Base-by-base conservation (phyloP, 1,140 invertebrate species). In the Grapholita molesta region DNA sequence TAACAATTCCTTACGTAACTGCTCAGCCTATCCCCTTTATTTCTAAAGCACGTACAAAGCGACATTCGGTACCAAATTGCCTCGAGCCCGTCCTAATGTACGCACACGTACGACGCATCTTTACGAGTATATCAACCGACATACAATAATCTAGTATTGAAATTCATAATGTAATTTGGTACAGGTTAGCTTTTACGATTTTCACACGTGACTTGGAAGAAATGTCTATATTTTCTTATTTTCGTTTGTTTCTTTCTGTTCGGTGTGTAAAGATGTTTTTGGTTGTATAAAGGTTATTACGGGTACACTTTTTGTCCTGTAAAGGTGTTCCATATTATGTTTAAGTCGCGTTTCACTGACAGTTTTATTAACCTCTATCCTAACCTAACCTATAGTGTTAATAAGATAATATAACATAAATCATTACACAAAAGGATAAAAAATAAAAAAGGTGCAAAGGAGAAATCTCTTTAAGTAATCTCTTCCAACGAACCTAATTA, bases 1-100 rank as follows among this genome's bases (percentile, higher is more conserved):
- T 82, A 84, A 86, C 84, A 78, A 77, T 79, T 83, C 76, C 77
- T 80, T 78, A 82, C 83, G 84, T 83, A 80, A 84, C 77, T 84
- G n/a, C n/a, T 85, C 80, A 87, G 86, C 79, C 82, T 69, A 78
- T 83, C 84, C 80, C 84, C 82, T 88, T 85, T 89, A 86, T 84
- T 85, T 84, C 84, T 82, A 75, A 74, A 81, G 86, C 88, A 91
- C 88, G 88, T 91, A 88, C 75, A 73, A 65, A 84, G 80, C 82
- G 86, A 89, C 85, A 88, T 91, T 89, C 85, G 88, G 83, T 83
- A 85, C 85, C 76, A 88, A 91, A 91, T 91, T 91, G 88, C 86
- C 83, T 88, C 75, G 75, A 82, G 86, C 79, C 72, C 72, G 70
- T 72, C 74, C 73, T 84, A 82, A 87, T 80, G 82, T 78, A 75